Conservation (phyloP, 2,113 vertebrate species). For the Zapornia atra region DNA sequence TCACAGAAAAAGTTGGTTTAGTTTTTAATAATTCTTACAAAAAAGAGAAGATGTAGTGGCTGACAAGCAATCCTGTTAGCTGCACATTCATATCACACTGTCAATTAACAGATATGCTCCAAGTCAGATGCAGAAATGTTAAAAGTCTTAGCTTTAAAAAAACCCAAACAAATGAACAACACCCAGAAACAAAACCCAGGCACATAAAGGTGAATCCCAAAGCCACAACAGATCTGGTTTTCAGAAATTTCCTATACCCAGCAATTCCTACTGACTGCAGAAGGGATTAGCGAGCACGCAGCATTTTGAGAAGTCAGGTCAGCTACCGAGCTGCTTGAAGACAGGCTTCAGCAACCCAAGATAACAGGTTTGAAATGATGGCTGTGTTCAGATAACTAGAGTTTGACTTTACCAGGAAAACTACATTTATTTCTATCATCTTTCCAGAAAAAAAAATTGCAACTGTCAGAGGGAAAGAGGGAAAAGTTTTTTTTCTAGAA, state of each 20-base stretch:
- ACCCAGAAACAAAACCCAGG: not conserved
- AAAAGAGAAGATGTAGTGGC: not conserved
- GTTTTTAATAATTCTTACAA: not conserved
- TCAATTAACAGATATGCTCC: not conserved
- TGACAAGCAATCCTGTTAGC: not conserved
- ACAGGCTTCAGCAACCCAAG: not conserved
- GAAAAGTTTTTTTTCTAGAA: not conserved
- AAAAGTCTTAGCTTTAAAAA: not conserved
- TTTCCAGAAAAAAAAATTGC: not conserved
- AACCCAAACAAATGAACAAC: not conserved
- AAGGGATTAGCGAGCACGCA: not conserved
- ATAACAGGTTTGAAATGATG: not conserved
- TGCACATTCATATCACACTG: not conserved
- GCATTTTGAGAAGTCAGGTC: not conserved
- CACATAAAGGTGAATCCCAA: not conserved
- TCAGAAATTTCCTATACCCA: not conserved
- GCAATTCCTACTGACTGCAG: not conserved
- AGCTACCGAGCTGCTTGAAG: not conserved
- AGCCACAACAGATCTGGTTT: not conserved
- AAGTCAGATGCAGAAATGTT: not conserved
- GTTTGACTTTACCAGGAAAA: not conserved
- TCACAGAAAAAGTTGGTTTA: rapidly evolving
- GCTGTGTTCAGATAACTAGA: not conserved
- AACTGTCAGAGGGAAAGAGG: not conserved
- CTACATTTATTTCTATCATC: not conserved